A percentile compares a stretch with the other conserved stretches of the same genome.
phyloP scores from a whole-genome alignment of 2,797 vertebrate genomes.

The Scolopax bukidnonensis region DNA sequence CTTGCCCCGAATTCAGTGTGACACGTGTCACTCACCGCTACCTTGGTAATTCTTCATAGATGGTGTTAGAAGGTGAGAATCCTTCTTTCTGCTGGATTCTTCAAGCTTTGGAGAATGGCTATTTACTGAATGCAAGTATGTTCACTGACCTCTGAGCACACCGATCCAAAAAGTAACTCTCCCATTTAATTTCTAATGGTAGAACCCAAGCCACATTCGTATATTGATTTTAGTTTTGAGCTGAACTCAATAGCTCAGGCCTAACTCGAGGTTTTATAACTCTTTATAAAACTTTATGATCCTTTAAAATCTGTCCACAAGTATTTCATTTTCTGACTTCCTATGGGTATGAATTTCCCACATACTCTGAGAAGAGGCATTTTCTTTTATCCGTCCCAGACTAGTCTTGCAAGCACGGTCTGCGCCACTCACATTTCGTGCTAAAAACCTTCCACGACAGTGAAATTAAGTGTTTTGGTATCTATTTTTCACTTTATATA shows the following conservation, averaged over 20 bases:
- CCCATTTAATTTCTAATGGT: background rate
- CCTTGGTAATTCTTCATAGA: background rate
- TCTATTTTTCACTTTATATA: background rate
- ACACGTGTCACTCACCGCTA: background rate
- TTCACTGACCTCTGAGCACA: background rate
- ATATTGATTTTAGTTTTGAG: conserved; percentile 16
- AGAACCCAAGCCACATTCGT: background rate
- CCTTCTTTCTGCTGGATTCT: background rate
- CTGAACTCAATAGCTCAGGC: background rate
- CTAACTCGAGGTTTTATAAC: background rate
- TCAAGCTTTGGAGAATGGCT: background rate
- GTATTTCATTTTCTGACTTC: conserved; percentile 50
- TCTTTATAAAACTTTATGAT: conserved; percentile 21
- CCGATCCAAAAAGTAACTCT: background rate
- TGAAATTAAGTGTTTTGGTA: background rate
- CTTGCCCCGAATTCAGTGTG: background rate
- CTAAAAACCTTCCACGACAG: background rate
- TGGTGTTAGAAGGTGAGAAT: background rate
- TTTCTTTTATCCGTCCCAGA: background rate
- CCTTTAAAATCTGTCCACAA: conserved; percentile 23
- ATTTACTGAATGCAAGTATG: background rate
- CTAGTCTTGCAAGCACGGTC: background rate
- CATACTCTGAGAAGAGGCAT: background rate
- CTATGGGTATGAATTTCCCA: background rate
- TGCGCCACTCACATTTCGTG: background rate